phyloP scores from a whole-genome alignment of 2,888 invertebrate species.

The Sinohyriopsis cumingii region DNA sequence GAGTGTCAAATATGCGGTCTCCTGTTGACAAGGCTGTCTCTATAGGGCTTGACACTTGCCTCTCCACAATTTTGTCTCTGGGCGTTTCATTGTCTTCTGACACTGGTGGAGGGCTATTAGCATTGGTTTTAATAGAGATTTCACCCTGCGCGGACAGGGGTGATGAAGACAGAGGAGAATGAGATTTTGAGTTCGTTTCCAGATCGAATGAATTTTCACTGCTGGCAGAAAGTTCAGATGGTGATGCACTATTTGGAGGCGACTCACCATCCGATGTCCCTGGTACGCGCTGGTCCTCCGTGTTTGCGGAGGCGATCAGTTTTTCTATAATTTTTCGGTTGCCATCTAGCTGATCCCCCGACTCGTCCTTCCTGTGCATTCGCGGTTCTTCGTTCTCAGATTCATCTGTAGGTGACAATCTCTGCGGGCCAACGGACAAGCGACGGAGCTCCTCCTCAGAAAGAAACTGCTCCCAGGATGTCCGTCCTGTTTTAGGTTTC shows the following conservation, averaged over 20 bases:
- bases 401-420: too few species aligned
- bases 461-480: slow-evolving; percentile 62
- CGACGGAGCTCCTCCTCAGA: slow-evolving; percentile 49
- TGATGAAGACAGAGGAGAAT: slow-evolving; percentile 4
- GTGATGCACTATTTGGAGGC: slow-evolving; percentile 10
- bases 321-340: slow-evolving; percentile 15
- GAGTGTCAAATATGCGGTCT: slow-evolving; percentile 30
- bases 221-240: background rate
- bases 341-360: too few species aligned
- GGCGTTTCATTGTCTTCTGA: slow-evolving; percentile 1
- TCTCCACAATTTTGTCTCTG: background rate
- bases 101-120: background rate
- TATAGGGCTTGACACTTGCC: too few species aligned
- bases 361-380: too few species aligned
- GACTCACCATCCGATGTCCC: slow-evolving; percentile 1
- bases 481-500: slow-evolving; percentile 65
- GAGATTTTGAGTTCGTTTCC: background rate
- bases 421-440: too few species aligned
- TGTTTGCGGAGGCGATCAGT: slow-evolving; percentile 14
- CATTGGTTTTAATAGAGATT: background rate
- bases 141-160: background rate
- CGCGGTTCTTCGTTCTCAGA: too few species aligned
- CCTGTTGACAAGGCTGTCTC: background rate
- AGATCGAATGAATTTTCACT: slow-evolving; percentile 1
- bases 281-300: slow-evolving; percentile 16